These are phyloP conservation scores for Rhabdomys dilectus DNA, from an alignment of 2,113 vertebrate genomes.

Conservation along the genomic window DNA sequence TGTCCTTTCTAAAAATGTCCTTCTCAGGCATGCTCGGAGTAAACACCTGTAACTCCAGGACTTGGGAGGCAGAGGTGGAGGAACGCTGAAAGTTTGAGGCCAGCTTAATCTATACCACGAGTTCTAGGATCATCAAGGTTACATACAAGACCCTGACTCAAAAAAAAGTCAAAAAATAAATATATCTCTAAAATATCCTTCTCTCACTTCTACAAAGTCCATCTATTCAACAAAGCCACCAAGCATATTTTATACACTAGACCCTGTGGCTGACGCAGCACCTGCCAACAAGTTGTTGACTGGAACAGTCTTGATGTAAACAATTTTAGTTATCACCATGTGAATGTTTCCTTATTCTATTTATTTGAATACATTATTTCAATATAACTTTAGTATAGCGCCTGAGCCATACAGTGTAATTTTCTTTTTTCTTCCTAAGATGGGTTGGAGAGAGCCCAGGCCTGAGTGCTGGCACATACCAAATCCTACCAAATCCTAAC, in stretches of 20 bases:
- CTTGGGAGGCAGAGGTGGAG: background rate
- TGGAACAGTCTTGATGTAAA: background rate
- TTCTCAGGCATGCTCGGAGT: background rate
- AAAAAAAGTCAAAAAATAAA: background rate
- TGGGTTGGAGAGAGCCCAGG: background rate
- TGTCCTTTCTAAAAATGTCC: slow-evolving; percentile 1
- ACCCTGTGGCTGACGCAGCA: background rate
- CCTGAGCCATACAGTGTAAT: background rate
- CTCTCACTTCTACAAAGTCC: background rate
- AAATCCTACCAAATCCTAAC: background rate
- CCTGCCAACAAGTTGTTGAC: slow-evolving; percentile 6
- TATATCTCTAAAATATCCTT: background rate
- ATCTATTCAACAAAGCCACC: background rate
- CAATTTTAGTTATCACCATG: background rate
- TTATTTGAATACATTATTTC: slow-evolving; percentile 2
- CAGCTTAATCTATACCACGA: background rate
- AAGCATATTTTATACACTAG: background rate
- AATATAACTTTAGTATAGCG: background rate
- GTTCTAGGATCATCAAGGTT: background rate
- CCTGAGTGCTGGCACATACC: background rate
- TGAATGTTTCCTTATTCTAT: slow-evolving; percentile 18
- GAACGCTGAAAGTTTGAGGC: background rate
- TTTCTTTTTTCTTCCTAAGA: background rate
- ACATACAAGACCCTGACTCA: background rate
- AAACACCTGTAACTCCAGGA: background rate